A percentile compares a stretch with the other conserved stretches of the same genome.
Evolutionary conservation across 2,113 vertebrate genomes (phyloP).

Genomic region (Epinephelus fuscoguttatus): DNA sequence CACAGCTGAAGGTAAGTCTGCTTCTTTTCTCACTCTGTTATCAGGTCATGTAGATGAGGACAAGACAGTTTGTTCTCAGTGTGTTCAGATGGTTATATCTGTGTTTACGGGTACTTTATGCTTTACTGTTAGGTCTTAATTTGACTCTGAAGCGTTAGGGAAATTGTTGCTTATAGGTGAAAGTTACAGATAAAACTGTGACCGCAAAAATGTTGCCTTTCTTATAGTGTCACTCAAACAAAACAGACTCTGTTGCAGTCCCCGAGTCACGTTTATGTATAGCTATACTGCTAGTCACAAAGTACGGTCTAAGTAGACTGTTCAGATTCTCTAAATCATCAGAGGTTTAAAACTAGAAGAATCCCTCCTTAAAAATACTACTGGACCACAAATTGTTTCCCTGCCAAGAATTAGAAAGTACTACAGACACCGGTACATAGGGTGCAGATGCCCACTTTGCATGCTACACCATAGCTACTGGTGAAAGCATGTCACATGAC

Average conservation of each 20-base stretch:
- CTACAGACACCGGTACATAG: not conserved
- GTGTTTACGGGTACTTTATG: not conserved
- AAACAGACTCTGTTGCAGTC: not conserved
- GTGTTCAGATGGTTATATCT: conserved; percentile 1
- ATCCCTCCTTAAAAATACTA: not conserved
- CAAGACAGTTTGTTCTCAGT: not conserved
- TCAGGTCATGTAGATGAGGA: conserved; percentile 6
- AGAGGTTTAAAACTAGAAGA: not conserved
- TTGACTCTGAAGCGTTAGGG: not conserved
- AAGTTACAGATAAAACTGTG: not conserved
- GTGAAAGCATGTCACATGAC: conserved; percentile 76
- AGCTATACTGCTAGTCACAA: not conserved
- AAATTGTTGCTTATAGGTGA: not conserved
- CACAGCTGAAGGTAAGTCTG: conserved; percentile 66
- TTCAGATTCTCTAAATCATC: not conserved
- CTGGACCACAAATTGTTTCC: not conserved
- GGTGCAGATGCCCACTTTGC: conserved; percentile 47
- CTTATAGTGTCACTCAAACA: not conserved
- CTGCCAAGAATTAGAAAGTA: not conserved
- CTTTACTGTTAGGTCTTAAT: not conserved
- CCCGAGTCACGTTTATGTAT: not conserved
- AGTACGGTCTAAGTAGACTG: not conserved
- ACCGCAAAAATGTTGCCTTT: not conserved
- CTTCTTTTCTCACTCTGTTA: conserved; percentile 30
- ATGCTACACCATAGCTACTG: conserved; percentile 39